phyloP scores from a whole-genome alignment of 1,140 invertebrate genomes.

The Orussus abietinus region DNA sequence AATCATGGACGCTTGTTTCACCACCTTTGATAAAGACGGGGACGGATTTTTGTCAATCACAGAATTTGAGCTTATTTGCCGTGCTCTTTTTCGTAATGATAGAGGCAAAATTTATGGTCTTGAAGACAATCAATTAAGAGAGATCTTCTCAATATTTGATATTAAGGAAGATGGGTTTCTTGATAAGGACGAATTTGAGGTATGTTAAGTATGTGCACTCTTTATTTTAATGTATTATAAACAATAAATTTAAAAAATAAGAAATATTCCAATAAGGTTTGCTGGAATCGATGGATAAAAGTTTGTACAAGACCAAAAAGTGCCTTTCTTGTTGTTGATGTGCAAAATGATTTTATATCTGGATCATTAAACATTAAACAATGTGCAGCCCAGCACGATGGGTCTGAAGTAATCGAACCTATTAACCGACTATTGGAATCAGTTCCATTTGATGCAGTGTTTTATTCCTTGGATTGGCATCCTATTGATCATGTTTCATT shows the following conservation, averaged over 20 bases:
- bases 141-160: conserved; percentile 79
- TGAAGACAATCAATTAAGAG: conserved; percentile 65
- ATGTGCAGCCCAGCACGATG: conserved; percentile 89
- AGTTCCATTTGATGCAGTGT: conserved; percentile 86
- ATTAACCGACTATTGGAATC: conserved; percentile 86
- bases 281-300: conserved; percentile 83
- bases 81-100: conserved; percentile 82
- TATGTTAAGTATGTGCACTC: conserved; percentile 40
- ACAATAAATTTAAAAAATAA: conserved; percentile 3
- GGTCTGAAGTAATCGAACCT: conserved; percentile 81
- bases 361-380: conserved; percentile 90
- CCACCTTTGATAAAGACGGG: conserved; percentile 81
- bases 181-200: conserved; percentile 75
- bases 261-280: conserved; percentile 39
- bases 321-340: conserved; percentile 93
- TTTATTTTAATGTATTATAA: conserved; percentile 28
- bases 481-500: conserved; percentile 95
- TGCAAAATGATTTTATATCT: conserved; percentile 97
- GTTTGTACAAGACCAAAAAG: conserved; percentile 67
- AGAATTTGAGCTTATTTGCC: conserved; percentile 78
- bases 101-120: conserved; percentile 80
- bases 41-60: conserved; percentile 73
- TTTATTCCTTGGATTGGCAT: conserved; percentile 97
- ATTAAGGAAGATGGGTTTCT: conserved; percentile 74
- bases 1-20: conserved; percentile 83